Evolutionary conservation across 2,888 invertebrate species (phyloP).

Genomic region (Lutraria lutraria): DNA sequence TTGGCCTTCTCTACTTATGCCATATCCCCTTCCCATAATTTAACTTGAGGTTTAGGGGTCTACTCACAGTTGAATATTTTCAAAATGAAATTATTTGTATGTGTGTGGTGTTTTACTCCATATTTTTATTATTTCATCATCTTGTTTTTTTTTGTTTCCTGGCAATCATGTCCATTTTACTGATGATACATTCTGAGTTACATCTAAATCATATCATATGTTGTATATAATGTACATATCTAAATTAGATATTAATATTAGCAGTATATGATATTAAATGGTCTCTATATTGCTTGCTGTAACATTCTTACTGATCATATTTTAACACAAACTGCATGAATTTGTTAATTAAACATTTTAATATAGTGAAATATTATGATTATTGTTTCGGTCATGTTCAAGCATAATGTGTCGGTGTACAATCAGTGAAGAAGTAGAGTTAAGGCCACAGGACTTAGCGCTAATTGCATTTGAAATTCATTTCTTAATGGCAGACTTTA

Average conservation of each 20-base stretch:
- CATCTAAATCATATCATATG: not conserved
- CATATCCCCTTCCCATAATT: too few relatives aligned
- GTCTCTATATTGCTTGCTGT: not conserved
- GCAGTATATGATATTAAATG: not conserved
- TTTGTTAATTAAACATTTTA: too few relatives aligned
- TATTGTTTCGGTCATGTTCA: too few relatives aligned
- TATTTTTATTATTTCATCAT: not conserved
- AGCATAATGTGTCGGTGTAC: too few relatives aligned
- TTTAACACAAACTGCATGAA: too few relatives aligned
- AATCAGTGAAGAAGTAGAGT: too few relatives aligned
- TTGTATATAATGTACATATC: constrained; percentile 2
- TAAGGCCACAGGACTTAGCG: too few relatives aligned
- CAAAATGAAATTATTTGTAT: not conserved
- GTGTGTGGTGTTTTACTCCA: not conserved
- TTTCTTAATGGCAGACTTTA: too few relatives aligned
- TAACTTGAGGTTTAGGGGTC: not conserved
- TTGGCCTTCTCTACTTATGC: too few relatives aligned
- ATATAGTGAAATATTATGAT: too few relatives aligned
- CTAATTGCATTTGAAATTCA: too few relatives aligned
- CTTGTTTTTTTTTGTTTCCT: not conserved
- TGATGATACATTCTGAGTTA: not conserved
- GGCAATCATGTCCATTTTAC: not conserved
- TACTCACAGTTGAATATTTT: not conserved
- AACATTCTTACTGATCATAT: not conserved
- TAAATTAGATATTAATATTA: not conserved